Conservation (phyloP, 2,113 vertebrate genomes). For the Propithecus coquereli region DNA sequence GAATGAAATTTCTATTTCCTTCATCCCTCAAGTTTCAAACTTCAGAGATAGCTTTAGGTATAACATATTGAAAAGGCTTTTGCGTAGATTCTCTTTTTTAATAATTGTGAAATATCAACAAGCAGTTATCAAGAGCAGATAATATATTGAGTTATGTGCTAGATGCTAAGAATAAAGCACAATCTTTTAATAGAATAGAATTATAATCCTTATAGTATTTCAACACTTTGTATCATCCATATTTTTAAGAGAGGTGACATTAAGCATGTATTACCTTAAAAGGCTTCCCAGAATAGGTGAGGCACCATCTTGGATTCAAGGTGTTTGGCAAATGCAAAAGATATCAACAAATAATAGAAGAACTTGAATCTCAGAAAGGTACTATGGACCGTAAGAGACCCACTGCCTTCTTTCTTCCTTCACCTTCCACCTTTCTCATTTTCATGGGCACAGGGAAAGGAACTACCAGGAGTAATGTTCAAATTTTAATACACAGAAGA, state of each 20-base stretch:
- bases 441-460: not conserved
- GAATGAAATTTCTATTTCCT: conserved; percentile 45
- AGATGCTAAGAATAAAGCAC: conserved; percentile 1
- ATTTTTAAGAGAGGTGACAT: not conserved
- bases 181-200: conserved; percentile 2
- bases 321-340: not conserved
- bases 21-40: conserved; percentile 37
- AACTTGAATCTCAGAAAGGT: not conserved
- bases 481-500: not conserved
- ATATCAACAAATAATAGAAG: not conserved
- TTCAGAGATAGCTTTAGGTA: not conserved
- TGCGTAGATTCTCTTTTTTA: not conserved
- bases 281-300: not conserved
- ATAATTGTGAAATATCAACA: conserved; percentile 35
- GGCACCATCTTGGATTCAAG: not conserved
- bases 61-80: conserved; percentile 26
- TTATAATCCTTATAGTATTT: not conserved
- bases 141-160: not conserved
- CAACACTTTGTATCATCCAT: not conserved
- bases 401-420: not conserved
- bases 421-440: not conserved
- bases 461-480: not conserved
- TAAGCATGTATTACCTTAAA: not conserved
- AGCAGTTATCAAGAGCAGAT: conserved; percentile 34
- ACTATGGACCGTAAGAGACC: not conserved